phyloP scores from a whole-genome alignment of 2,113 vertebrate species.

The Mystacornis crossleyi region DNA sequence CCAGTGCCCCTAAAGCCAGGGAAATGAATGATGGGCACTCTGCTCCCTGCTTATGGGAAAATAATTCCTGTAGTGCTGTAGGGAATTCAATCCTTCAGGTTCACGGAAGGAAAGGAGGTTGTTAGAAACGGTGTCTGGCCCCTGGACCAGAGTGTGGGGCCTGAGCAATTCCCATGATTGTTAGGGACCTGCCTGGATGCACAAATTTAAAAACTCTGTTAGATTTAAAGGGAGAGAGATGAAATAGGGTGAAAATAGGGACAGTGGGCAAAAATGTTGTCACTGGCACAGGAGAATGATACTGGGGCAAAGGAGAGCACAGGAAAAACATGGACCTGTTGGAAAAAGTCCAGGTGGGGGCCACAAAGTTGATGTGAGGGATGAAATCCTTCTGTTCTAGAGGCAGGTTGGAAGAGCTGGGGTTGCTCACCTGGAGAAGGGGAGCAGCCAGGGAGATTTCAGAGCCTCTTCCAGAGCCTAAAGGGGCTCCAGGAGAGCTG shows the following conservation, averaged over 20 bases:
- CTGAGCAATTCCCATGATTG: neutral
- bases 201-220: neutral
- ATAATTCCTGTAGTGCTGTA: neutral
- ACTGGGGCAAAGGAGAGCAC: neutral
- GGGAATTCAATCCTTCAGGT: neutral
- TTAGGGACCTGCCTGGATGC: neutral
- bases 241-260: neutral
- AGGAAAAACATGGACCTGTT: neutral
- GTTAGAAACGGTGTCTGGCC: neutral
- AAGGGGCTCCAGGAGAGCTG: neutral
- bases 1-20: neutral
- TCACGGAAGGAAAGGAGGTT: neutral
- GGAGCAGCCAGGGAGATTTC: neutral
- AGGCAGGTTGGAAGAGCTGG: neutral
- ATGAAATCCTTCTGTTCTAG: neutral
- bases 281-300: neutral
- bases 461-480: neutral
- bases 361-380: neutral
- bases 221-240: neutral
- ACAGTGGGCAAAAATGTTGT: fast-evolving
- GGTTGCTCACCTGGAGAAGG: fast-evolving
- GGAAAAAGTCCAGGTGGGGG: neutral
- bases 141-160: neutral
- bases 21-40: constrained; percentile 13
- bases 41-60: neutral